These are phyloP conservation scores for Denticeps clupeoides DNA, from an alignment of 2,797 vertebrate species.

Conservation along the genomic window DNA sequence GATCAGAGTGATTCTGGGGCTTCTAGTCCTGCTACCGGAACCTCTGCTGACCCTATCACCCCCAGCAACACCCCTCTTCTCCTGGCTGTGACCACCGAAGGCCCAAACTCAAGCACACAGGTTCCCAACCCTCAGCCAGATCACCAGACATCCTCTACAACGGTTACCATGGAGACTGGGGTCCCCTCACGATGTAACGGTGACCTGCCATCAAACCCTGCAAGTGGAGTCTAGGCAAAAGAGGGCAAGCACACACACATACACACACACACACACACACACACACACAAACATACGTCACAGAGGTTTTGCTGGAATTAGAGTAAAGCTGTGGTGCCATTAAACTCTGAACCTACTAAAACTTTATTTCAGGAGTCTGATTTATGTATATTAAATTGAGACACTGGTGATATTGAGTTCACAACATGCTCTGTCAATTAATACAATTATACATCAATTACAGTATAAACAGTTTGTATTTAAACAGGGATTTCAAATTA, in stretches of 20 bases:
- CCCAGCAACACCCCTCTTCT: slow-evolving; percentile 42
- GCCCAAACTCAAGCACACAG: slow-evolving; percentile 43
- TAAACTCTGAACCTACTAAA: too few relatives aligned
- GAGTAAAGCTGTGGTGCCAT: too few relatives aligned
- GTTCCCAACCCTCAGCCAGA: slow-evolving; percentile 40
- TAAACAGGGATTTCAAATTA: too few relatives aligned
- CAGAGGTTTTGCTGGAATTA: too few relatives aligned
- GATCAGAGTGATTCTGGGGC: slow-evolving; percentile 71
- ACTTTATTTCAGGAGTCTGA: too few relatives aligned
- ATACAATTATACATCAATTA: too few relatives aligned
- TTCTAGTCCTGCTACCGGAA: slow-evolving; percentile 42
- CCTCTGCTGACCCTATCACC: slow-evolving; percentile 36
- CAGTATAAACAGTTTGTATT: too few relatives aligned
- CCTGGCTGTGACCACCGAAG: slow-evolving; percentile 39
- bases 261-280: neutral
- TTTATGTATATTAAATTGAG: too few relatives aligned
- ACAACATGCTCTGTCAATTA: too few relatives aligned
- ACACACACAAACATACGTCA: slow-evolving; percentile 13
- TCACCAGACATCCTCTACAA: slow-evolving; percentile 33
- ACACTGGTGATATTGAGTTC: too few relatives aligned
- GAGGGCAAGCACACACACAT: neutral
- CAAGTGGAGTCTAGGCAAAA: neutral
- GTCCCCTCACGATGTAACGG: slow-evolving; percentile 62
- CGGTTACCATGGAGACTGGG: slow-evolving; percentile 40
- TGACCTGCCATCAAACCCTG: slow-evolving; percentile 44